Base-by-base conservation (phyloP, 2,113 vertebrate species). In the Antigone vipio region DNA sequence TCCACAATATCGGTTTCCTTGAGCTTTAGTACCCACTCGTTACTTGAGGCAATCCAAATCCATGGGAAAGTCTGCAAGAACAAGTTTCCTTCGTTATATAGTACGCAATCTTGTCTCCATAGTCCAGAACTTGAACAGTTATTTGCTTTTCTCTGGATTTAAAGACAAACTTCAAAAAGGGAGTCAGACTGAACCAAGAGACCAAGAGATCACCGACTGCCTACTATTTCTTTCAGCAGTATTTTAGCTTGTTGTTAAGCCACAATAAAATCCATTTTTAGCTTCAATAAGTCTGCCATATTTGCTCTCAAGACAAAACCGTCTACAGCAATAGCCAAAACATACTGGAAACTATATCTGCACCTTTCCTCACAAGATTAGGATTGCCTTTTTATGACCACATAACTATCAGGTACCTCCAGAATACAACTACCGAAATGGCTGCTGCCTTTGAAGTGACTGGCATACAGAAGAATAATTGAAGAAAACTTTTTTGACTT, bases 381-480 rank as follows among this genome's bases (percentile, higher is more conserved):
- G 97, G 98, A 98, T 95, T 97, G 97, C 96, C 98, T 93, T 85
- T 72, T 92, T 49, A 82, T 69, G 92, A 96, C 92, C 93, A 95
- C 78, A n/a, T 26, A 73, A 97, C 91, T 72, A 73, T 67, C 52
- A 15, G 67, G 93, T 74, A 82, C 64, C 95, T 96, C 68, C 77
- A 85, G 72, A 94, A 94, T 62, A 93, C 89, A 91, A 95, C 93
- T 92, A 95, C 93, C 85, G 24, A 92, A 91, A 86, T 81, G 97
- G 97, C 97, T 98, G 96, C 97, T 98, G 97, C 97, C 95, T 94
- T 97, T 97, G 97, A 98, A 97, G 66, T 52, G 92, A 89, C 88
- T 96, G 95, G 96, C 97, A 85, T 40, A 85, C 67, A 95, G 68
- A 96, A 91, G 56, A 81, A 62, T 56, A n/a, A 29, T 3, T 3